A percentile compares a stretch with the other conserved stretches of the same genome.
These are phyloP conservation scores for Hiodon alosoides DNA, from an alignment of 2,113 vertebrate species.

Conservation along the genomic window DNA sequence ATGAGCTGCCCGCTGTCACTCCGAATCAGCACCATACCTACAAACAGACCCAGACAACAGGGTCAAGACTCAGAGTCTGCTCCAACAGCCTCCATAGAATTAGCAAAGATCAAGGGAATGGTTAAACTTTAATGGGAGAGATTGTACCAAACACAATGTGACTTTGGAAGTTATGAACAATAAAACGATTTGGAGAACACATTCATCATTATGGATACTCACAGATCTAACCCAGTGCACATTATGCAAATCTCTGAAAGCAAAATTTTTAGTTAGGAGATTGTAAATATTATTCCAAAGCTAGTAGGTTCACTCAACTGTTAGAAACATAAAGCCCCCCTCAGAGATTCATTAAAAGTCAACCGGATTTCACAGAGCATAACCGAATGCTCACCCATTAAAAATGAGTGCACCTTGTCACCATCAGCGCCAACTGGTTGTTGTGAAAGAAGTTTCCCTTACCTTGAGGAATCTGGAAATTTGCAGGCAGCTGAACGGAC, in stretches of 20 bases:
- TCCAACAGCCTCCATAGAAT: background rate
- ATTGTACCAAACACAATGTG: too few species aligned
- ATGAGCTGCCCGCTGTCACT: slow-evolving; percentile 88
- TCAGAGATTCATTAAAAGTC: too few species aligned
- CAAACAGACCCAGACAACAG: background rate
- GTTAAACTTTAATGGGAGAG: too few species aligned
- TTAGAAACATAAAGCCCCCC: background rate
- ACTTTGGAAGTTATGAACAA: background rate
- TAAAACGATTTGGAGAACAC: background rate
- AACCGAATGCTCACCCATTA: background rate
- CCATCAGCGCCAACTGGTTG: background rate
- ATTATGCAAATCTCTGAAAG: background rate
- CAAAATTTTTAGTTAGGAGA: background rate
- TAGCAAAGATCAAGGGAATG: background rate
- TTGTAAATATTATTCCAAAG: background rate
- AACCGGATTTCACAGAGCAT: background rate
- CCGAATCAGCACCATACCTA: slow-evolving; percentile 80
- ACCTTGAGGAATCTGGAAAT: slow-evolving; percentile 84
- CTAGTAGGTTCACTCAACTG: background rate
- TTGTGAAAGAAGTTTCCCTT: slow-evolving; percentile 27
- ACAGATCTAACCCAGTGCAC: background rate
- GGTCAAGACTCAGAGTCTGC: background rate
- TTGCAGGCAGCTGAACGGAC: slow-evolving; percentile 70
- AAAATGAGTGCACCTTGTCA: background rate
- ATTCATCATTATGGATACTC: background rate